Percentiles rank a stretch among this genome's conserved stretches.
phyloP scores from a whole-genome alignment of 2,888 invertebrate species.

The Charanyca ferruginea region DNA sequence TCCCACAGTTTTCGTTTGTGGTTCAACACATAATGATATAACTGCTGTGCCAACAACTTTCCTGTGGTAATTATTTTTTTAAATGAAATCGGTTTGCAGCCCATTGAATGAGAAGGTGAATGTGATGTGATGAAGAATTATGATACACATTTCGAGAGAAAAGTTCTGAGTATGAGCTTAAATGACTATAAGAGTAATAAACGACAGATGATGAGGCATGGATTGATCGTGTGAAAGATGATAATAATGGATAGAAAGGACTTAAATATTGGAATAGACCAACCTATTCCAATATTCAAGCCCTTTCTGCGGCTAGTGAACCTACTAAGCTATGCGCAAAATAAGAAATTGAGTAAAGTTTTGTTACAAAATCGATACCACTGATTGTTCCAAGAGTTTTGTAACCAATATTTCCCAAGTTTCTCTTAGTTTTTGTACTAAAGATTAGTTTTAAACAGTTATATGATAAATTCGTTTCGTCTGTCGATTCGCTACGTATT shows the following conservation, averaged over 20 bases:
- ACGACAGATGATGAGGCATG: too few species aligned
- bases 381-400: constrained; percentile 1
- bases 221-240: neutral
- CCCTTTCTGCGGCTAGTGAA: neutral
- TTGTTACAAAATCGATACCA: constrained; percentile 5
- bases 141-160: neutral
- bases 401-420: constrained; percentile 16
- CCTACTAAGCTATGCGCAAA: neutral
- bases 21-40: constrained; percentile 14
- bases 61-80: neutral
- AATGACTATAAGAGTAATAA: neutral
- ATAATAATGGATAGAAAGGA: neutral
- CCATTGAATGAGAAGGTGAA: neutral
- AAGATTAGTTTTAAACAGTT: constrained; percentile 28
- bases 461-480: constrained; percentile 53
- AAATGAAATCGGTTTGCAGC: neutral
- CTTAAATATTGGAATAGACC: neutral
- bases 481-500: constrained; percentile 64
- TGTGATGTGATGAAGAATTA: neutral
- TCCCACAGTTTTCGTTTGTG: neutral
- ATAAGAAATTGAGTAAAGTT: neutral
- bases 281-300: too few species aligned
- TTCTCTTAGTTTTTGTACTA: neutral
- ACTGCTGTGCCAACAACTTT: neutral
- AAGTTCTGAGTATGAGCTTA: neutral